Evolutionary conservation across 2,113 vertebrate genomes (phyloP).

Genomic region (Herpetotheres cachinnans): DNA sequence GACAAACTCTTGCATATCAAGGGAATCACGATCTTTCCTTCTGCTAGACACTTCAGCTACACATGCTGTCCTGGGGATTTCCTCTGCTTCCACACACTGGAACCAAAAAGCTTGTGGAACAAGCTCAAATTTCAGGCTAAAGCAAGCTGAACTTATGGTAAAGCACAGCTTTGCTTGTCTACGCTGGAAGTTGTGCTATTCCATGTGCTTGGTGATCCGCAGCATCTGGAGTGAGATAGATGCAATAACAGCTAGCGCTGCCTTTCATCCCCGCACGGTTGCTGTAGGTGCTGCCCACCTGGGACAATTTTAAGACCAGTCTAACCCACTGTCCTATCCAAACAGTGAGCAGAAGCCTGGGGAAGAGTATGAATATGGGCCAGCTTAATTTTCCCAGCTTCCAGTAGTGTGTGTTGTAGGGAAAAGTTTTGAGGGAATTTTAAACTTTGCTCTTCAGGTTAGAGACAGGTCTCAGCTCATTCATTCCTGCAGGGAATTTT

Average conservation of each 20-base stretch:
- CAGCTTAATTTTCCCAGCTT: background rate
- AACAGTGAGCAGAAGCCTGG: background rate
- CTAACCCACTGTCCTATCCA: background rate
- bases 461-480: background rate
- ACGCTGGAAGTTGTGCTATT: background rate
- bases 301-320: background rate
- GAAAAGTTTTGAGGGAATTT: background rate
- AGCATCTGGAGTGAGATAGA: background rate
- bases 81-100: background rate
- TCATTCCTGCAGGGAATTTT: background rate
- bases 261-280: background rate
- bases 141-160: background rate
- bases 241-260: background rate
- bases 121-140: background rate
- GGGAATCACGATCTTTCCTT: background rate
- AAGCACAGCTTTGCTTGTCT: background rate
- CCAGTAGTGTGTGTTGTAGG: rapidly evolving
- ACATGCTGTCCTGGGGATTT: background rate
- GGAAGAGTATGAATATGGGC: background rate
- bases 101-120: background rate
- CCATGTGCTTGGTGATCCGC: background rate
- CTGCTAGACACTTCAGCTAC: background rate
- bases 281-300: background rate
- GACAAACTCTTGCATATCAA: background rate
- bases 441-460: background rate